Evolutionary conservation across 1,140 invertebrate species (phyloP), one percentile per base, ranked within the genome.

Genomic region (Trachymyrmex septentrionalis): DNA sequence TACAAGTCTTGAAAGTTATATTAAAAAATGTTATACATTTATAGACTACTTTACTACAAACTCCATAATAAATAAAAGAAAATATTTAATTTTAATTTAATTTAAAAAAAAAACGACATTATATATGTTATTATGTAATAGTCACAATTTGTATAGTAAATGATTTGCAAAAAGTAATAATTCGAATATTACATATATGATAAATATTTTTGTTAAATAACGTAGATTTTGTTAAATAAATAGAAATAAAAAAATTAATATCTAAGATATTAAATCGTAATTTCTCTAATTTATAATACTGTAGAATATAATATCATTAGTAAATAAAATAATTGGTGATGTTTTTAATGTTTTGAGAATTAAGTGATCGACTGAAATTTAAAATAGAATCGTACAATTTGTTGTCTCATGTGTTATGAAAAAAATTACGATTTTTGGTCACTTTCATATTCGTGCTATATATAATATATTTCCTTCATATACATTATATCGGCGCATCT

Each of bases 391-490:
- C 9, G 12, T 24, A 12, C 4, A 63, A n/a, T 66, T n/a, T 3
- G 9, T 66, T 64, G 14, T 63, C 2, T 72, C 10, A 7, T 21
- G 21, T 53, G 69, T 64, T 27, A 50, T 19, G 9, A 55, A 55
- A 80, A 67, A 27, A 80, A 80, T 66, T 16, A 38, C 16, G 5
- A 77, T 16, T 48, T 48, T 5, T 50, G 10, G n/a, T 76, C 55
- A 76, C n/a, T 9, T 14, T n/a, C 73, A 57, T 30, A 19, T 80
- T 80, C 1, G 44, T 80, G 76, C 44, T 24, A 44, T 44, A 5
- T 76, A 67, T 66, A 66, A 78, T 53, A 67, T 67, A 80, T 80
- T 77, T 63, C 30, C 44, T 78, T 80, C 61, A 67, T 34, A 3
- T 81, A 80, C 48, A 80, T 38, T 55, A 80, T 44, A 57, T 80